Evolutionary conservation across 2,797 vertebrate species (phyloP).

Genomic region (Chrysocyon brachyurus): DNA sequence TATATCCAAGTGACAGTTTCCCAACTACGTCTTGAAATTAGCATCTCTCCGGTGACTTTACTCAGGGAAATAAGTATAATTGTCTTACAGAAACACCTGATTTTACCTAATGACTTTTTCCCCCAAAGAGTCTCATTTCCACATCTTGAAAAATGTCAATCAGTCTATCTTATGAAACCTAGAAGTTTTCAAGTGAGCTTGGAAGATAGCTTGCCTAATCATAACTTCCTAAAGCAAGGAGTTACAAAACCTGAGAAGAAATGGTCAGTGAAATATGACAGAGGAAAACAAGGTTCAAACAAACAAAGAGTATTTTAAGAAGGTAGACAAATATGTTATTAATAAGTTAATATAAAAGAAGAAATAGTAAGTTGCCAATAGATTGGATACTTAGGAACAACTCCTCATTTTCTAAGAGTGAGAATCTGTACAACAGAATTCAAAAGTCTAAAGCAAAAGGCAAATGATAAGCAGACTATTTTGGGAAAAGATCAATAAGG

Average conservation of each 20-base stretch:
- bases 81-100: constrained; percentile 44
- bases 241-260: background rate
- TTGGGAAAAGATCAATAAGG: background rate
- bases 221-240: constrained; percentile 18
- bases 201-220: background rate
- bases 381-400: background rate
- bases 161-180: constrained; percentile 47
- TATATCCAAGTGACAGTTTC: background rate
- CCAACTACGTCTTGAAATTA: constrained; percentile 9
- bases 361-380: background rate
- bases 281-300: background rate
- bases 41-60: background rate
- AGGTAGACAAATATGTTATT: background rate
- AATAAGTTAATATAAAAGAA: background rate
- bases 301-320: constrained; percentile 7
- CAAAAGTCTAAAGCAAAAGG: background rate
- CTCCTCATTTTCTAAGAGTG: background rate
- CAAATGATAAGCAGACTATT: background rate
- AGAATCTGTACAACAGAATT: background rate
- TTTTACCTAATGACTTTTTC: background rate
- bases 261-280: background rate
- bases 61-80: constrained; percentile 19
- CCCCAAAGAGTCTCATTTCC: background rate
- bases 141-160: constrained; percentile 24
- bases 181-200: constrained; percentile 15